A percentile compares a stretch with the other conserved stretches of the same genome.
Evolutionary conservation across 2,113 vertebrate genomes (phyloP).

Genomic region (Poeciliopsis occidentalis): DNA sequence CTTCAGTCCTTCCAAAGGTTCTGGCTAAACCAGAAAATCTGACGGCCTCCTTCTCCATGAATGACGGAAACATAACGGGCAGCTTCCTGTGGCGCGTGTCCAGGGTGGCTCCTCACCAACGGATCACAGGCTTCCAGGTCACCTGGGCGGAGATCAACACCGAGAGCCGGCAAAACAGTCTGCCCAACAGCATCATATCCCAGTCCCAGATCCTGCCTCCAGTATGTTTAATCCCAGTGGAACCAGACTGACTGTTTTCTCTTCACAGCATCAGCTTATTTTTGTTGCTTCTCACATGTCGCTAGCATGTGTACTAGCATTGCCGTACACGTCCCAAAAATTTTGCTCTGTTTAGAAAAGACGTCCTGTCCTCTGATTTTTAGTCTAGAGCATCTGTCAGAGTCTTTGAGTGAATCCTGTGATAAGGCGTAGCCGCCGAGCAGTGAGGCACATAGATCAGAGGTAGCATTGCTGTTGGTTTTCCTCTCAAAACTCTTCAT

Average conservation of each 20-base stretch:
- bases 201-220: slow-evolving; percentile 93
- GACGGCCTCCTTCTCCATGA: slow-evolving; percentile 87
- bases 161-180: slow-evolving; percentile 89
- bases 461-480: slow-evolving; percentile 57
- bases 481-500: slow-evolving; percentile 67
- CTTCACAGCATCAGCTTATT: neutral
- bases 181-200: slow-evolving; percentile 94
- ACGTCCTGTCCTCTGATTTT: slow-evolving; percentile 25
- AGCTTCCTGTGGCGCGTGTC: slow-evolving; percentile 90
- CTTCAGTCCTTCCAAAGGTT: slow-evolving; percentile 79
- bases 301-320: neutral
- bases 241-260: neutral
- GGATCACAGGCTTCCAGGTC: slow-evolving; percentile 93
- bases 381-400: slow-evolving; percentile 48
- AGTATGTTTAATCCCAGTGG: slow-evolving; percentile 75
- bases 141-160: slow-evolving; percentile 95
- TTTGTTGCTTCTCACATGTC: slow-evolving; percentile 1
- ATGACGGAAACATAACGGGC: slow-evolving; percentile 88
- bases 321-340: slow-evolving; percentile 13
- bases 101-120: slow-evolving; percentile 80
- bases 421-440: slow-evolving; percentile 36
- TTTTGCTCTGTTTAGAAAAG: slow-evolving; percentile 9
- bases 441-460: slow-evolving; percentile 57
- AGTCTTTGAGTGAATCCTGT: slow-evolving; percentile 43
- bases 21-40: slow-evolving; percentile 92